phyloP scores from a whole-genome alignment of 2,888 invertebrate genomes.

The Drosophila glabriapex region DNA sequence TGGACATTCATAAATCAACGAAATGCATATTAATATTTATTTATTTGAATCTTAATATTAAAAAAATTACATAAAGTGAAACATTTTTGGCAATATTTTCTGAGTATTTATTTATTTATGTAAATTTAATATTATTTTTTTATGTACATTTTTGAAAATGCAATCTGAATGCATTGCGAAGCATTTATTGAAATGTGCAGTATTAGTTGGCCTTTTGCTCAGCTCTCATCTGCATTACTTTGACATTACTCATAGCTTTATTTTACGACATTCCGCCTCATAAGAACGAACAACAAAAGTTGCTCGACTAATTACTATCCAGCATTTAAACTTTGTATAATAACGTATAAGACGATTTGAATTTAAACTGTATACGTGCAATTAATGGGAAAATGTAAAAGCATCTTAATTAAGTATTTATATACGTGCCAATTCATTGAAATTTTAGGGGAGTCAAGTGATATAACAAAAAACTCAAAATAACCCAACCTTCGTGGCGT shows the following conservation, averaged over 20 bases:
- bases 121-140: too few species aligned
- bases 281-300: background rate
- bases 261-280: background rate
- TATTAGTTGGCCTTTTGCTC: background rate
- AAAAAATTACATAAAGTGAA: background rate
- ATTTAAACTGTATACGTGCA: background rate
- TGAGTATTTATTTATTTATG: background rate
- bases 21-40: background rate
- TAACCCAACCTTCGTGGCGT: background rate
- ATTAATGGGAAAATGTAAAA: background rate
- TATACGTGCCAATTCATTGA: background rate
- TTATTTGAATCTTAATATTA: background rate
- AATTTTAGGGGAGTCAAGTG: background rate
- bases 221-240: background rate
- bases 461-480: background rate
- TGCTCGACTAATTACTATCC: background rate
- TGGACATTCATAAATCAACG: too few species aligned
- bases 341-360: background rate
- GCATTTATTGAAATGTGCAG: background rate
- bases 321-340: background rate
- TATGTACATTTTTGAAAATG: background rate
- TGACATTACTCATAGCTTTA: background rate
- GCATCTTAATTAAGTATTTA: background rate
- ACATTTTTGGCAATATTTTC: background rate
- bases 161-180: background rate